Evolutionary conservation across 2,888 invertebrate species (phyloP).

Genomic region (Lysandra coridon): DNA sequence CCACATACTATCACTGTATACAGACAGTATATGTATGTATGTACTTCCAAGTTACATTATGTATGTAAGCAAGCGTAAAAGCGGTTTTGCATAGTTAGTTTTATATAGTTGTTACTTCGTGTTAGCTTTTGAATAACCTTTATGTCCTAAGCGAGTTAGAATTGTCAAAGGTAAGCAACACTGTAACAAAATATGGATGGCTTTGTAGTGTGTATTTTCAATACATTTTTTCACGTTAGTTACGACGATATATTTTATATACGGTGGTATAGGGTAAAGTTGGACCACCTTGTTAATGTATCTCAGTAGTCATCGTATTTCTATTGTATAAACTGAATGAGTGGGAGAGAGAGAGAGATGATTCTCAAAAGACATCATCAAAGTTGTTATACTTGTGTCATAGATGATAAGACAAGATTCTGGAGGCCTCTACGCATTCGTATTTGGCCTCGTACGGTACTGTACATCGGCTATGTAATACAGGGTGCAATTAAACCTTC

Average conservation of each 20-base stretch:
- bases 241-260: not conserved
- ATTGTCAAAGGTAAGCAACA: constrained; percentile 12
- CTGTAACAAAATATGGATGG: not conserved
- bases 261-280: too few relatives aligned
- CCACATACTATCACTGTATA: not conserved
- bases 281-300: not conserved
- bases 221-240: not conserved
- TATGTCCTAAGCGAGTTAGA: not conserved
- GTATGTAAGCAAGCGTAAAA: not conserved
- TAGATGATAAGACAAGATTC: too few relatives aligned
- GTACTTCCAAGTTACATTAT: not conserved
- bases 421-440: too few relatives aligned
- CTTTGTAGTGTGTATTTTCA: not conserved
- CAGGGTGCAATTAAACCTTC: too few relatives aligned
- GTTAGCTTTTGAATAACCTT: not conserved
- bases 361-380: not conserved
- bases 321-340: not conserved
- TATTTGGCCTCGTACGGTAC: too few relatives aligned
- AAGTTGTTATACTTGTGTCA: too few relatives aligned
- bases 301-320: not conserved
- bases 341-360: too few relatives aligned
- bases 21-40: too few relatives aligned
- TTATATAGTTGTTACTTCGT: not conserved
- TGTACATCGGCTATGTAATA: too few relatives aligned
- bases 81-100: not conserved